Conservation (phyloP, 2,797 vertebrate species). For the Eurystomus glaucurus region DNA sequence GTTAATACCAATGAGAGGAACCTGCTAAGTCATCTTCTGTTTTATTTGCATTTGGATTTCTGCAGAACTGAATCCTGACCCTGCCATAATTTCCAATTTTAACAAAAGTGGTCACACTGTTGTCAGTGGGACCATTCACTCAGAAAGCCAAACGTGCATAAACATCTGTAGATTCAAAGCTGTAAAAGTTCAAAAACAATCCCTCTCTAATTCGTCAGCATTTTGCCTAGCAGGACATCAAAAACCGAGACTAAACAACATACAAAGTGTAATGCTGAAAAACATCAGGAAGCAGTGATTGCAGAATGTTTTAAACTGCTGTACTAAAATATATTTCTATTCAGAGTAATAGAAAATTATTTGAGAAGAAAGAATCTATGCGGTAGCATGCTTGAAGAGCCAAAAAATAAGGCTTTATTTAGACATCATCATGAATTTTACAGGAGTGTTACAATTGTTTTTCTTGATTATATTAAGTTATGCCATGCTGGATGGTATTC, state of each 20-base stretch:
- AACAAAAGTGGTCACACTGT: background rate
- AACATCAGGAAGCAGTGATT: rapidly evolving
- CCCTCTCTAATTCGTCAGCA: background rate
- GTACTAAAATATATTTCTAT: background rate
- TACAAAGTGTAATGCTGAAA: background rate
- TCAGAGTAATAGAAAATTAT: background rate
- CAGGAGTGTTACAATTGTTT: background rate
- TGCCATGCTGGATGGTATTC: background rate
- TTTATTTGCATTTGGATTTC: constrained; percentile 23
- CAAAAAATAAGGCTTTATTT: background rate
- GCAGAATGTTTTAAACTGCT: background rate
- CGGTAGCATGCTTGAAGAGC: background rate
- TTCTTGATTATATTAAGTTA: background rate
- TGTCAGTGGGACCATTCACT: background rate
- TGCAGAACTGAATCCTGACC: background rate
- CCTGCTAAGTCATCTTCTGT: background rate
- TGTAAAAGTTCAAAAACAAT: constrained; percentile 21
- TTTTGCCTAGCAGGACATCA: background rate
- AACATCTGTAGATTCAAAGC: background rate
- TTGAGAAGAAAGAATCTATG: background rate
- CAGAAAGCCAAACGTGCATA: background rate
- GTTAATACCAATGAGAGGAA: background rate
- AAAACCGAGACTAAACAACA: background rate
- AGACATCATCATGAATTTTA: background rate
- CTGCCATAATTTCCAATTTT: background rate